Base-by-base conservation (phyloP, 2,888 invertebrate species). In the Sarcophaga variegata region DNA sequence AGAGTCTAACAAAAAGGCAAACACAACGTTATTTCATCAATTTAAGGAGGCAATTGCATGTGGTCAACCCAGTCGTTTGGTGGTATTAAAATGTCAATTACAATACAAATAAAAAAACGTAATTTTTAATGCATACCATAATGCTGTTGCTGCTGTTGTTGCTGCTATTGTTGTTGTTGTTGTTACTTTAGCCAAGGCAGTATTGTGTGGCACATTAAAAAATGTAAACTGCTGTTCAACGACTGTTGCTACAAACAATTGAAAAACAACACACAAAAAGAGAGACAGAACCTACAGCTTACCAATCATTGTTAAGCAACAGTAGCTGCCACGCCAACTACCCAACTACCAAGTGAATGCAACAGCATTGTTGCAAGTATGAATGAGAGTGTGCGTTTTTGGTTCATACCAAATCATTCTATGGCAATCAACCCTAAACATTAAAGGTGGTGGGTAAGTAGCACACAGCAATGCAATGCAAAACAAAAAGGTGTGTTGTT, bases 251-350 rank as follows among this genome's bases (percentile, higher is more conserved):
- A n/a, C 37, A 80, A 45, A 63, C 37, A 37, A 37, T 37, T 37
- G 37, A 54, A n/a, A 27, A 64, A 2, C 47, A 49, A 62, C 8
- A 71, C 37, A 22, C 60, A 81, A 76, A 76, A 62, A 22, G 37
- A 74, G 37, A 67, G 59, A 74, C n/a, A 67, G 59, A 71, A 71
- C 54, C 12, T 54, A 17, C 66, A 76, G 80, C 71, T 84, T 87
- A 87, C 87, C 87, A 87, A 87, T 87, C 87, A 87, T 87, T 87
- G 75, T 84, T 87, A 78, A 87, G 87, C 75, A 87, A 83, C 81
- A 87, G 78, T 79, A 78, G 84, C 80, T 78, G 81, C 79, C 71
- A 49, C 63, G 25, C 4, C 74, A 20, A 20, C 37, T 37, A 37
- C 2, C 37, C 37, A 37, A 37, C 37, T 8, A 60, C 75, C 20